These are phyloP conservation scores for Bufo bufo DNA, from an alignment of 2,113 vertebrate genomes.

Conservation along the genomic window DNA sequence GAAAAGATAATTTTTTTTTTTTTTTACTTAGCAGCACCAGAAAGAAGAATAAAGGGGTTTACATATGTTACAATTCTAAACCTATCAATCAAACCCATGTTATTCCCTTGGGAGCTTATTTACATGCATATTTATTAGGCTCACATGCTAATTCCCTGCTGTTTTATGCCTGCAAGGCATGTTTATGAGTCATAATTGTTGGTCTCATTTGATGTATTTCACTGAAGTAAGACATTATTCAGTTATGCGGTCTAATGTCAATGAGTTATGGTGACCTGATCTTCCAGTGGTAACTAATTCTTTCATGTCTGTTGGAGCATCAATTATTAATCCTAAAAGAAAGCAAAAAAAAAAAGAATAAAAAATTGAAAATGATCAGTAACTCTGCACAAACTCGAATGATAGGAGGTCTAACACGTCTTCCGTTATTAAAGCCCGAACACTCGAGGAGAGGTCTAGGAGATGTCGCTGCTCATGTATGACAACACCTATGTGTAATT, in stretches of 20 bases:
- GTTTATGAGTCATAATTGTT: slow-evolving; percentile 99
- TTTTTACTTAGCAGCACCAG: slow-evolving; percentile 89
- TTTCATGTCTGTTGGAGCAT: slow-evolving; percentile 82
- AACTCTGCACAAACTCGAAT: slow-evolving; percentile 53
- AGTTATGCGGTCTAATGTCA: slow-evolving; percentile 97
- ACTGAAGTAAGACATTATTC: slow-evolving; percentile 98
- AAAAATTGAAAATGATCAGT: not conserved
- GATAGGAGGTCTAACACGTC: not conserved
- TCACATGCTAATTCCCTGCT: slow-evolving; percentile 99
- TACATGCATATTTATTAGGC: slow-evolving; percentile 99
- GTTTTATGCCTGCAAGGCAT: slow-evolving; percentile 98
- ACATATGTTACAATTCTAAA: slow-evolving; percentile 99
- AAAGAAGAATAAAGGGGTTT: slow-evolving; percentile 97
- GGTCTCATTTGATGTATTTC: slow-evolving; percentile 99
- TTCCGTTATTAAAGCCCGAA: not conserved
- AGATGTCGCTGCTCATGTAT: slow-evolving; percentile 16
- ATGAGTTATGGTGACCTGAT: slow-evolving; percentile 93
- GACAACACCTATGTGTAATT: slow-evolving; percentile 44
- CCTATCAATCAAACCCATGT: slow-evolving; percentile 99
- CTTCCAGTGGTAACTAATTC: slow-evolving; percentile 89
- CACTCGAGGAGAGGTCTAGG: slow-evolving; percentile 8
- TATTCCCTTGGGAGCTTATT: slow-evolving; percentile 99
- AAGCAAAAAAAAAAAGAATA: not conserved
- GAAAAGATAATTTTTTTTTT: slow-evolving; percentile 76
- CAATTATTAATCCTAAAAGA: slow-evolving; percentile 69